Conservation (phyloP, 2,888 invertebrate genomes). For the Meiosimyza decipiens region DNA sequence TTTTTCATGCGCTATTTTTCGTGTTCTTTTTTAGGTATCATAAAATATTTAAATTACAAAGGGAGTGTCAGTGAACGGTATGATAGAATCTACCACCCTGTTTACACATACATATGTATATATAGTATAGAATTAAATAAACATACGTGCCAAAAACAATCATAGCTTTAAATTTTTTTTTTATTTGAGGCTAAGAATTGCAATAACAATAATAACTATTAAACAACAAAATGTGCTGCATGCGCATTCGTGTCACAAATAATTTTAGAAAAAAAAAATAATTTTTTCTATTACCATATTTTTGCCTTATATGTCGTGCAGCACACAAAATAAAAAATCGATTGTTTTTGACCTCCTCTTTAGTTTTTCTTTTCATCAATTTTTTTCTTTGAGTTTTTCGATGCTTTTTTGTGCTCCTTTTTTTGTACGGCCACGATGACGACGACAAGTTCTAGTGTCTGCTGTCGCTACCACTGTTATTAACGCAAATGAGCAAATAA, state of each 20-base stretch:
- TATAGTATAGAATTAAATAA: too few relatives aligned
- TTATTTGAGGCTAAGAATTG: not conserved
- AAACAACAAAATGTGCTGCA: not conserved
- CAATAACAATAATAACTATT: constrained; percentile 3
- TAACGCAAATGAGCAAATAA: constrained; percentile 18
- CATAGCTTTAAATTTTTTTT: too few relatives aligned
- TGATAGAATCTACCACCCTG: too few relatives aligned
- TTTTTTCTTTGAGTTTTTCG: not conserved
- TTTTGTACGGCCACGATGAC: too few relatives aligned
- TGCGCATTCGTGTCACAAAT: constrained; percentile 31
- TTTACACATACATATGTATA: too few relatives aligned
- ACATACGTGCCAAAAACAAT: too few relatives aligned
- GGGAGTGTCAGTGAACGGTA: too few relatives aligned
- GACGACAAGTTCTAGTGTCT: not conserved
- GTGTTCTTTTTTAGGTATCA: too few relatives aligned
- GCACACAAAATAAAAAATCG: constrained; percentile 52
- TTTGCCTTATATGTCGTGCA: constrained; percentile 9
- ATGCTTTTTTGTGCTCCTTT: too few relatives aligned
- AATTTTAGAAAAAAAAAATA: not conserved
- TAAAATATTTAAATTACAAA: too few relatives aligned
- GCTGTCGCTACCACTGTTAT: constrained; percentile 3
- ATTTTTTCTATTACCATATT: not conserved
- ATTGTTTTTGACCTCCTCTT: constrained; percentile 62
- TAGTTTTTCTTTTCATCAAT: constrained; percentile 1
- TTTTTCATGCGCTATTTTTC: too few relatives aligned